A percentile compares a stretch with the other conserved stretches of the same genome.
Evolutionary conservation across 2,888 invertebrate genomes (phyloP).

Genomic region (Luperina testacea): DNA sequence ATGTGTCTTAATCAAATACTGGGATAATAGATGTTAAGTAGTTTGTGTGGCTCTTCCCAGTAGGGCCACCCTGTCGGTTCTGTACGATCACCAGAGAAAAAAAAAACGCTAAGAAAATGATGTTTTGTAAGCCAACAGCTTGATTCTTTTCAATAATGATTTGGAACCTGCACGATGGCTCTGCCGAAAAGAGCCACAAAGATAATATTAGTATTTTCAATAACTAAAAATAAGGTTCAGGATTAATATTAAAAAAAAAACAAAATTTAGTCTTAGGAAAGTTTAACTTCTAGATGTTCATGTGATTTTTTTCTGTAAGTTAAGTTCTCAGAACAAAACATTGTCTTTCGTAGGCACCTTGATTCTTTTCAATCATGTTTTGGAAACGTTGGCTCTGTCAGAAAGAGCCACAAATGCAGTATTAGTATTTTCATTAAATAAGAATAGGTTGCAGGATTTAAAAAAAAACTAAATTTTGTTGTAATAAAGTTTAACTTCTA

Average conservation of each 20-base stretch:
- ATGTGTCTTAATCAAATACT: constrained; percentile 10
- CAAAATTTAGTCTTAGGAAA: neutral
- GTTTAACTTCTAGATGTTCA: constrained; percentile 26
- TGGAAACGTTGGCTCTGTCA: too few relatives aligned
- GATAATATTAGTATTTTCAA: constrained; percentile 4
- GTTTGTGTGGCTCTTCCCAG: neutral
- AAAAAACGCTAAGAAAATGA: neutral
- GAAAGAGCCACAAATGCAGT: too few relatives aligned
- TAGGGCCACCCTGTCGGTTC: neutral
- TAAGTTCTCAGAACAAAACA: neutral
- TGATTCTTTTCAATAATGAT: neutral
- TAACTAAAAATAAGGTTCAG: neutral
- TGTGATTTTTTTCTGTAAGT: constrained; percentile 9
- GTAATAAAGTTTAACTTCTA: neutral
- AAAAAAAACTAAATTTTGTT: too few relatives aligned
- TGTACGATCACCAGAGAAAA: neutral
- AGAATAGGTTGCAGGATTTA: neutral
- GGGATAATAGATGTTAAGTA: constrained; percentile 9
- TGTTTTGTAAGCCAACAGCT: neutral
- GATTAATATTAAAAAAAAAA: neutral
- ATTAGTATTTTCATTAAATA: too few relatives aligned
- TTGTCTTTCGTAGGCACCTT: neutral
- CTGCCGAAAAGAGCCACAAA: neutral
- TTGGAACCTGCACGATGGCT: neutral
- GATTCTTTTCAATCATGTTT: neutral